Percentiles rank a stretch among this genome's conserved stretches.
These are phyloP conservation scores for Thaumatotibia leucotreta DNA, from an alignment of 1,140 invertebrate genomes.

Conservation along the genomic window DNA sequence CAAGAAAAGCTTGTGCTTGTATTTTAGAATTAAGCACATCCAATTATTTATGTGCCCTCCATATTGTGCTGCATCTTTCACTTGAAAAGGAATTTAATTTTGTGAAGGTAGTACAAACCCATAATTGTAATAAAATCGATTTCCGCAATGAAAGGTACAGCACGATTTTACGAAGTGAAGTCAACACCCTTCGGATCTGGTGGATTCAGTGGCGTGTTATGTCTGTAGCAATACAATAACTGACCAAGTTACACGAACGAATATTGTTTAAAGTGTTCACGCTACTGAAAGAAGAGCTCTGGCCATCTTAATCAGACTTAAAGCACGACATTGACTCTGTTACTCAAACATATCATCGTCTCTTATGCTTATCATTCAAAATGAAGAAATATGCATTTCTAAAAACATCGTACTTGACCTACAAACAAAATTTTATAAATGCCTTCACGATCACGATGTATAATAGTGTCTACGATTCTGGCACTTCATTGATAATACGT, in stretches of 20 bases:
- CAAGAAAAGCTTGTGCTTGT: too few relatives aligned
- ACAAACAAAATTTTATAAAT: background rate
- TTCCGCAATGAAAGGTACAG: background rate
- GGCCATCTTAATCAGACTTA: background rate
- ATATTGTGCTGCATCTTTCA: too few relatives aligned
- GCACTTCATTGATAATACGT: background rate
- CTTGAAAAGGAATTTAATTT: too few relatives aligned
- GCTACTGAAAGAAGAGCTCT: background rate
- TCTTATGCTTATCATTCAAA: background rate
- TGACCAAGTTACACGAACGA: too few relatives aligned
- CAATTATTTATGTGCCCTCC: too few relatives aligned
- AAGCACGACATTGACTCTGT: background rate
- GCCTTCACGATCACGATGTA: background rate
- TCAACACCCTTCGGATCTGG: background rate
- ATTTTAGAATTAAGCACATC: too few relatives aligned
- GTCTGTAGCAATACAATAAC: too few relatives aligned
- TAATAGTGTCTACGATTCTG: background rate
- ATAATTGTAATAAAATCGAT: background rate
- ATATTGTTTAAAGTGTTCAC: too few relatives aligned
- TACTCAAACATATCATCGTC: background rate
- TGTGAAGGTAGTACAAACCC: too few relatives aligned
- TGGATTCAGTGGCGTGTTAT: background rate
- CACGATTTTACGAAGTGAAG: background rate
- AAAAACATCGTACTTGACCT: background rate
- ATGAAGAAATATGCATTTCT: background rate